Evolutionary conservation across 1,140 invertebrate genomes (phyloP), one percentile per base, ranked within the genome.

Genomic region (Neotoxoptera formosana): DNA sequence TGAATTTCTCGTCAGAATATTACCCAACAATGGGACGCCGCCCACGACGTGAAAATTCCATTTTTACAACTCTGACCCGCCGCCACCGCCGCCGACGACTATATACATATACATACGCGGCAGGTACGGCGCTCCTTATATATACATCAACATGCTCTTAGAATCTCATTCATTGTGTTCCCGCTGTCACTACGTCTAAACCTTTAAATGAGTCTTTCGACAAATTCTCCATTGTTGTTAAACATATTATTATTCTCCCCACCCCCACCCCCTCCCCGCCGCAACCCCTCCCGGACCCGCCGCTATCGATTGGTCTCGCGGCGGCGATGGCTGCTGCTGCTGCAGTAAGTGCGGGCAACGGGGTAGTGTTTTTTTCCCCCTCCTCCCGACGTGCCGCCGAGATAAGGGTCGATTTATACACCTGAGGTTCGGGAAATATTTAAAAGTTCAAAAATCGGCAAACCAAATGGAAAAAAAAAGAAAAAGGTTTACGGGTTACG

Each of bases 391-490:
- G 90, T 51, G 67, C 67, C 47, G 67, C 67, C 47, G 83, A 92
- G 67, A 92, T 83, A 92, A 92, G 90, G 90, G 60, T 81, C 90
- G 90, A 83, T 92, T 81, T 92, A 92, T 30, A 83, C 90, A 81
- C 90, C 90, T 92, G 90, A 83, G 90, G 90, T 92, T 83, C 67
- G 30, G 20, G 21, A 92, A 92, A 92, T 92, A 92, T 92, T 92
- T 92, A 92, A 91, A 91, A 92, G 90, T 92, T 92, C n/a, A 47
- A 83, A 83, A 92, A 92, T 92, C 90, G 90, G 83, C 67, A 92
- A 92, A 81, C 41, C 67, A 47, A 92, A 47, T 51, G 47, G 45
- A 34, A 81, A 91, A 76, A 91, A 90, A 89, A 90, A 89, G 14
- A 53, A 91, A 91, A 91, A 81, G 56, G 56, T 91, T 92, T 51